phyloP scores from a whole-genome alignment of 2,797 vertebrate genomes.

The Periparus ater region DNA sequence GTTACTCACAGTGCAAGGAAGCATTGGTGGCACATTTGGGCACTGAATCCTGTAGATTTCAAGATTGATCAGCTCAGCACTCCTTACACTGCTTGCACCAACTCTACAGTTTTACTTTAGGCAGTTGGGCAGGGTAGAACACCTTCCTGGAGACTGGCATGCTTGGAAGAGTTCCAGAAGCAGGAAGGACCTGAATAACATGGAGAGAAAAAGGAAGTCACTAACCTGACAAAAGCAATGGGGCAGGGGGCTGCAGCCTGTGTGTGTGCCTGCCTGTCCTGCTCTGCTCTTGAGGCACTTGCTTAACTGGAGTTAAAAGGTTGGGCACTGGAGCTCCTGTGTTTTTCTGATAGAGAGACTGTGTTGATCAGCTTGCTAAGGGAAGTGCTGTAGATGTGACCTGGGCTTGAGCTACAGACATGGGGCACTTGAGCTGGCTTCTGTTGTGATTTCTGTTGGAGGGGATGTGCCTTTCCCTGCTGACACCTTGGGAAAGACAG shows the following conservation, averaged over 20 bases:
- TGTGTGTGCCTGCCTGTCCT: neutral
- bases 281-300: neutral
- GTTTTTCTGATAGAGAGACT: neutral
- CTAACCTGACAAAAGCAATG: neutral
- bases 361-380: neutral
- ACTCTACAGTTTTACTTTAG: rapidly evolving
- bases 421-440: neutral
- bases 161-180: neutral
- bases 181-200: neutral
- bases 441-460: neutral
- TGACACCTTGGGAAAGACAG: neutral
- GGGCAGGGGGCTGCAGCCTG: neutral
- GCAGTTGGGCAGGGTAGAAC: neutral
- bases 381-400: neutral
- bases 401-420: neutral
- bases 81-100: neutral
- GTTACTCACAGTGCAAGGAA: neutral
- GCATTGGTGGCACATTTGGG: neutral
- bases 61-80: rapidly evolving
- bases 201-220: neutral
- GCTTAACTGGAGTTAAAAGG: neutral
- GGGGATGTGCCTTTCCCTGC: neutral
- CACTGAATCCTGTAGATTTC: neutral
- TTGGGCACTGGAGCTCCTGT: neutral
- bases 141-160: neutral